A percentile compares a stretch with the other conserved stretches of the same genome.
Evolutionary conservation across 2,888 invertebrate species (phyloP).

Genomic region (Tetranychus truncatus): DNA sequence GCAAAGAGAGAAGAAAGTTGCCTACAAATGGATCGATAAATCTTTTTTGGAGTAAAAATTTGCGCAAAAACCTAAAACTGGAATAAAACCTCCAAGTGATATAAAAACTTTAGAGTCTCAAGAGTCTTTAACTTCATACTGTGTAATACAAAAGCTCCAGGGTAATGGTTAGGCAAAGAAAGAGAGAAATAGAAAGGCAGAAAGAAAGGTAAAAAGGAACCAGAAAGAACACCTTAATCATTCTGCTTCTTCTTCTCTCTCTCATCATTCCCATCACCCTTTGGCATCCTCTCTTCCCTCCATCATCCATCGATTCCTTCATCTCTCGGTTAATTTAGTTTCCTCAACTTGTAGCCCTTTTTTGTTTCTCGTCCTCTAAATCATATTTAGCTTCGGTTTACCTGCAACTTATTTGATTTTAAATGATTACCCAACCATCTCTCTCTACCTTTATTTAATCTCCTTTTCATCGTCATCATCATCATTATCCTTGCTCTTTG

Average conservation of each 20-base stretch:
- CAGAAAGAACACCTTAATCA: neutral
- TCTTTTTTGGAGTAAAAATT: neutral
- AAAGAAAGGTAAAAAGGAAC: neutral
- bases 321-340: neutral
- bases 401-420: neutral
- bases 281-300: neutral
- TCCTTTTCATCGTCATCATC: neutral
- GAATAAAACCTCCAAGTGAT: neutral
- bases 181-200: neutral
- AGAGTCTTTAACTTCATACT: neutral
- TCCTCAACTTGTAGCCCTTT: neutral
- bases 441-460: neutral
- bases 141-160: neutral
- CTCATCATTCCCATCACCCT: neutral
- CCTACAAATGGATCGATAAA: neutral
- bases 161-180: neutral
- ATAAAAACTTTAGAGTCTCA: neutral
- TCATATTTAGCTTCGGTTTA: slow-evolving; percentile 1
- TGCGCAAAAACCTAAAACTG: neutral
- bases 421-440: neutral
- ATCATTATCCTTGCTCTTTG: neutral
- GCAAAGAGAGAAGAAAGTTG: neutral
- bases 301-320: neutral
- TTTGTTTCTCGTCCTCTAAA: neutral
- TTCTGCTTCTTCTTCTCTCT: neutral